Evolutionary conservation across 2,797 vertebrate genomes (phyloP), one percentile per base, ranked within the genome.

Genomic region (Cyprinella venusta): DNA sequence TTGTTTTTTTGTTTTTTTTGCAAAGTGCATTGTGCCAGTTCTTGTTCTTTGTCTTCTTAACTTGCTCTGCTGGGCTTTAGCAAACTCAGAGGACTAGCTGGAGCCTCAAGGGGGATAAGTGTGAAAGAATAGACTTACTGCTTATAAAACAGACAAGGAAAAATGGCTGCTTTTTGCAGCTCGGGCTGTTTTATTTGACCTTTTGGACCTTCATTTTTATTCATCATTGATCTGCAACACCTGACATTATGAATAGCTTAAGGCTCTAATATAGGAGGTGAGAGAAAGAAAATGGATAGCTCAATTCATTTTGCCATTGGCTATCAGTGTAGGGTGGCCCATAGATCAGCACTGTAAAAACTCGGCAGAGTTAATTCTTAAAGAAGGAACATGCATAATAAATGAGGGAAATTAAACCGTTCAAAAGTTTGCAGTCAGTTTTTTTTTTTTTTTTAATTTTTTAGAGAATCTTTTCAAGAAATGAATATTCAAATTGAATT

Each of bases 191-290:
- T 79, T 76, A 74, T 79, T 72, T 85, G 48, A 81, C 72, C 54
- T 89, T 88, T 12, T 40, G 82, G 84, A 88, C 89, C 70, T 71
- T 84, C 80, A 88, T 85, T 84, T 91, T 88, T 89, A 91, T 92
- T 91, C 89, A 88, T 93, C 90, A 92, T 90, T 88, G 88, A 91
- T 93, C 92, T 48, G 77, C 50, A 89, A 88, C 86, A 81, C 87
- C 86, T 87, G 88, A 86, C 59, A 71, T 88, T 87, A 78, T 79
- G 78, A 69, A 61, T 83, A 86, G 87, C 91, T 90, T 52, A 79
- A 86, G 89, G 91, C 89, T 78, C 84, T 88, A 90, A 93, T 90
- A 92, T 89, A 85, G 87, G 82, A 76, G 78, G 85, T 87, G 87
- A 77, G 79, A 86, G 83, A 80, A 80, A 30, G 40, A 88, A 88